A percentile compares a stretch with the other conserved stretches of the same genome.
Conservation (phyloP, 2,797 vertebrate genomes). For the Poeciliopsis paucimaculata region DNA sequence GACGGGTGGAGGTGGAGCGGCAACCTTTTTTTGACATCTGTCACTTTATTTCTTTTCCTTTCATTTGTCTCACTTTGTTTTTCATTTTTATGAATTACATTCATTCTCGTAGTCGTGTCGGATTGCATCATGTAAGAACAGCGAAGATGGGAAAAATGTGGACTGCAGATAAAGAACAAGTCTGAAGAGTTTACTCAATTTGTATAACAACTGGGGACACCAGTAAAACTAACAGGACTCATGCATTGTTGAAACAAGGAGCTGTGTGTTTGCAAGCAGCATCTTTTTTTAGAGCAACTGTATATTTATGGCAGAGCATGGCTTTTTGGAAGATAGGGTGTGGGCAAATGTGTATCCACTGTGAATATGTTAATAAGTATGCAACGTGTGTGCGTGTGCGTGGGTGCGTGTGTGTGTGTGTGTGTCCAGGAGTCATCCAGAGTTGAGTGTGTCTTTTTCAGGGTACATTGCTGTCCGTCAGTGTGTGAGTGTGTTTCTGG, state of each 20-base stretch:
- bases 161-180: conserved; percentile 54
- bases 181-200: conserved; percentile 49
- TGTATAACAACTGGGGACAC: conserved; percentile 60
- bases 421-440: conserved; percentile 34
- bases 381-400: conserved; percentile 39
- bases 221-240: conserved; percentile 57
- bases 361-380: conserved; percentile 66
- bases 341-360: conserved; percentile 56
- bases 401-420: conserved; percentile 22
- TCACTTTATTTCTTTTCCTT: conserved; percentile 27
- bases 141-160: conserved; percentile 33
- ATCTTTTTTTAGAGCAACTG: conserved; percentile 54
- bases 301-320: conserved; percentile 60
- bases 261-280: conserved; percentile 50
- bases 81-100: conserved; percentile 13
- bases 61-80: conserved; percentile 15
- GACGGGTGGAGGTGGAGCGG: conserved; percentile 2
- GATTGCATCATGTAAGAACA: conserved; percentile 15
- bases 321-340: conserved; percentile 46
- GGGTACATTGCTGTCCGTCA: conserved; percentile 54
- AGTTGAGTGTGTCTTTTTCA: conserved; percentile 47
- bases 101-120: conserved; percentile 33
- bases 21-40: conserved; percentile 36
- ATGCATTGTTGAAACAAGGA: conserved; percentile 57
- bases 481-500: conserved; percentile 67